These are phyloP conservation scores for Luperina testacea DNA, from an alignment of 2,888 invertebrate genomes.

Conservation along the genomic window DNA sequence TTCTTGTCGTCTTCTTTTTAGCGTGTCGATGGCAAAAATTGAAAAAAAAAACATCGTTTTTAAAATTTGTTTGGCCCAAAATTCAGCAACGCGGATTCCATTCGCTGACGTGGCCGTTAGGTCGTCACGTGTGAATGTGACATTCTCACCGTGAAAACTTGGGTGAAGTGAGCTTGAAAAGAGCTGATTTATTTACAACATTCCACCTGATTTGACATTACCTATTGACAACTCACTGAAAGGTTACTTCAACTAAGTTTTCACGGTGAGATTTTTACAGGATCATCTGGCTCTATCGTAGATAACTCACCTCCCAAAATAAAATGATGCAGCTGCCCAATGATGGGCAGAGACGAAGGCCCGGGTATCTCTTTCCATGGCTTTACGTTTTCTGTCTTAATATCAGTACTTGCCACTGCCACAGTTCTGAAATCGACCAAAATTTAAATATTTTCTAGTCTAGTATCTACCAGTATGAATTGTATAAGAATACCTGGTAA, in stretches of 20 bases:
- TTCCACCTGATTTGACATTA: not conserved
- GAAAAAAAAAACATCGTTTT: no score
- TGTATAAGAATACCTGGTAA: no score
- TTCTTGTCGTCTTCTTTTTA: not conserved
- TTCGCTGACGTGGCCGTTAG: no score
- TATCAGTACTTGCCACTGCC: slow-evolving; percentile 35
- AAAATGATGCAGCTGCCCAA: slow-evolving; percentile 78
- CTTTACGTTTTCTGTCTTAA: slow-evolving; percentile 54
- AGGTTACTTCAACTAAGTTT: not conserved
- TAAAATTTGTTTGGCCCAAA: no score
- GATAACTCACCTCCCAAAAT: slow-evolving; percentile 73
- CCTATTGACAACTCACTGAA: not conserved
- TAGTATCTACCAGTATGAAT: not conserved
- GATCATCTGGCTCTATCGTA: not conserved
- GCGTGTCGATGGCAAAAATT: no score
- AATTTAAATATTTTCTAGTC: not conserved
- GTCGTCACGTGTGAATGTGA: no score
- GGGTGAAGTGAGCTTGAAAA: not conserved
- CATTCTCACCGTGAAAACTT: not conserved
- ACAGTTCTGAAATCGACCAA: slow-evolving; percentile 34
- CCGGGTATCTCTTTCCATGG: slow-evolving; percentile 85
- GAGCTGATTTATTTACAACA: no score
- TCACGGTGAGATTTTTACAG: not conserved
- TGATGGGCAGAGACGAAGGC: slow-evolving; percentile 81
- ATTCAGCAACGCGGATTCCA: no score